A percentile compares a stretch with the other conserved stretches of the same genome.
These are phyloP conservation scores for Eudemis profundana DNA, from an alignment of 2,888 invertebrate genomes.

Conservation along the genomic window DNA sequence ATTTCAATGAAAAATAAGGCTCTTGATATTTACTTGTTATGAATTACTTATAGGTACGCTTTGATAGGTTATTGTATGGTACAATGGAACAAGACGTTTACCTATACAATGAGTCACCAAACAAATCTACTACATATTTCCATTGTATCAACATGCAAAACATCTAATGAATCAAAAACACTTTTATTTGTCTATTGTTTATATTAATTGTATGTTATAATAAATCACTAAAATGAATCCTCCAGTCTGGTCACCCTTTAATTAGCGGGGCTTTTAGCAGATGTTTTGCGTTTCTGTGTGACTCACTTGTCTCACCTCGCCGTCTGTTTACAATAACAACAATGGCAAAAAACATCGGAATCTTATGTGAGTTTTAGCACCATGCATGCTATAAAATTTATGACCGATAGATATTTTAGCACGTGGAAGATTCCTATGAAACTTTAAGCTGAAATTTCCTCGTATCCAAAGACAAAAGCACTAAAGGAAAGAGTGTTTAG, in stretches of 20 bases:
- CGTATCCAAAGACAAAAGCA: slow-evolving; percentile 27
- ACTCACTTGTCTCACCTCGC: slow-evolving; percentile 58
- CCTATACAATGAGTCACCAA: neutral
- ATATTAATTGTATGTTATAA: neutral
- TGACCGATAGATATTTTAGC: slow-evolving; percentile 16
- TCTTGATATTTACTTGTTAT: neutral
- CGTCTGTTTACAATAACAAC: slow-evolving; percentile 74
- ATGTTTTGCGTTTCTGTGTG: slow-evolving; percentile 54
- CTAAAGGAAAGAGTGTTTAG: neutral
- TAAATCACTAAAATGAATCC: slow-evolving; percentile 24
- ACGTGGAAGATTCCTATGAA: slow-evolving; percentile 29
- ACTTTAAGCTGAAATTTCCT: slow-evolving; percentile 12
- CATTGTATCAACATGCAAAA: neutral
- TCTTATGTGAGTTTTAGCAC: slow-evolving; percentile 37
- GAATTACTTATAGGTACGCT: neutral
- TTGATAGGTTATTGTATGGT: neutral
- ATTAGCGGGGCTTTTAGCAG: slow-evolving; percentile 57
- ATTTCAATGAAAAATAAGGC: neutral
- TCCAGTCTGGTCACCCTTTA: slow-evolving; percentile 45
- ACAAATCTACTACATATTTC: slow-evolving; percentile 5
- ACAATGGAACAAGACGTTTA: neutral
- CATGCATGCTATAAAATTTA: slow-evolving; percentile 20
- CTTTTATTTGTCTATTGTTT: neutral
- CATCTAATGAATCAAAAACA: neutral
- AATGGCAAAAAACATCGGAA: slow-evolving; percentile 58